Evolutionary conservation across 2,888 invertebrate genomes (phyloP).

Genomic region (Cabera pusaria): DNA sequence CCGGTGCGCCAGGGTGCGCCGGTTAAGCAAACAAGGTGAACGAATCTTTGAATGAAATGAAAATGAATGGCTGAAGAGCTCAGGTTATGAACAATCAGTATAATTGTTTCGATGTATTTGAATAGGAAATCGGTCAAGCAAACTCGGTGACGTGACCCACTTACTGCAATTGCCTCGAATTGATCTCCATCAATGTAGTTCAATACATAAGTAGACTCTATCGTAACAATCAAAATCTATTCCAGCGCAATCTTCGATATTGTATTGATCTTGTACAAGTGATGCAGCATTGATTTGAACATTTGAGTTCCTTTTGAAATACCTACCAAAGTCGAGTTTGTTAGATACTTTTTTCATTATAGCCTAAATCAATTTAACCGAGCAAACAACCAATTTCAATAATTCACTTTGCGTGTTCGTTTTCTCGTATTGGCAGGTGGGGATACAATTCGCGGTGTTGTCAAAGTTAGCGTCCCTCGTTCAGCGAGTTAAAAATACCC

Average conservation of each 20-base stretch:
- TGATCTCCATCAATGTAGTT: conserved; percentile 60
- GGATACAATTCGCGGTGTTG: conserved; percentile 1
- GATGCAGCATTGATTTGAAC: conserved; percentile 23
- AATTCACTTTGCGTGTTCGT: no score
- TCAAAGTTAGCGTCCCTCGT: conserved; percentile 7
- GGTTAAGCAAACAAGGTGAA: conserved; percentile 32
- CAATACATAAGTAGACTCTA: conserved; percentile 41
- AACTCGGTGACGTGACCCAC: conserved; percentile 49
- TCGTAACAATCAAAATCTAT: conserved; percentile 39
- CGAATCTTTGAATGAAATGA: conserved; percentile 37
- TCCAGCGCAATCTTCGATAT: conserved; percentile 26
- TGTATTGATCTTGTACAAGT: conserved; percentile 23
- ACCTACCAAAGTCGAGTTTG: no score
- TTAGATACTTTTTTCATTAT: no score
- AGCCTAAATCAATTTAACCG: no score
- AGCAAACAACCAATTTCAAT: no score
- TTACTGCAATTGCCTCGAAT: conserved; percentile 58
- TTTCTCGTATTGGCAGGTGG: no score
- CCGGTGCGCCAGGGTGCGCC: conserved; percentile 22
- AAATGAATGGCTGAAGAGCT: conserved; percentile 50
- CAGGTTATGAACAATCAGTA: conserved; percentile 45
- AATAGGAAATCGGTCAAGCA: conserved; percentile 47
- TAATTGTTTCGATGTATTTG: conserved; percentile 48
- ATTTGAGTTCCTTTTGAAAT: no score
- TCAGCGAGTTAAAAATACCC: conserved; percentile 6